Conservation (phyloP, 37 sponge, comb jelly and placozoan genomes). For the Oopsacas minuta region DNA sequence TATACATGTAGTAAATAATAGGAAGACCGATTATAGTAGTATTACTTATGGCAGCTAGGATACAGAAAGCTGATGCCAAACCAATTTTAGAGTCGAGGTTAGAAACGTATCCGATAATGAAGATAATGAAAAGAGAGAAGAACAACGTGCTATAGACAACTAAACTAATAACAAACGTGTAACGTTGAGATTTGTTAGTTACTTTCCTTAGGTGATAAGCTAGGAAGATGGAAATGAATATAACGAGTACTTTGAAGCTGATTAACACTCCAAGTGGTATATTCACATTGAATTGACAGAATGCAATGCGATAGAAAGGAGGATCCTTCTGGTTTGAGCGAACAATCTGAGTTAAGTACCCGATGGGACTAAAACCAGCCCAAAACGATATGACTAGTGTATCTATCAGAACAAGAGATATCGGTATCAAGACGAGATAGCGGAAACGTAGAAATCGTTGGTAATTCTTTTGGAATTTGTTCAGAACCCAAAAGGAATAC, state of each 20-base stretch:
- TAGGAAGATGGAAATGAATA: neutral
- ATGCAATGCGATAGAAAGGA: neutral
- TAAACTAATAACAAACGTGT: neutral
- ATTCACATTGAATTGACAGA: neutral
- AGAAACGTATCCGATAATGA: neutral
- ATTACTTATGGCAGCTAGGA: neutral
- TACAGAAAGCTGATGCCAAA: neutral
- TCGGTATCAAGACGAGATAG: neutral
- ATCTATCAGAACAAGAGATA: neutral
- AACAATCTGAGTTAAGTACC: neutral
- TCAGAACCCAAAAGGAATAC: neutral
- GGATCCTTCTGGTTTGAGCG: neutral
- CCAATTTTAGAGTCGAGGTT: neutral
- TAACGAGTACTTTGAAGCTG: neutral
- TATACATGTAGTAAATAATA: neutral
- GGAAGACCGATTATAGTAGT: neutral
- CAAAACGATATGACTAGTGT: neutral
- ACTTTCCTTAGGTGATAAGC: neutral
- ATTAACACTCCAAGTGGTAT: neutral
- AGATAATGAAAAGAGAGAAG: neutral
- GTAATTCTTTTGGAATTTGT: neutral
- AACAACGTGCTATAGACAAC: neutral
- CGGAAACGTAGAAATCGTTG: neutral
- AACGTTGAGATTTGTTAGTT: neutral
- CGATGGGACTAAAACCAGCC: neutral